Conservation (phyloP, 2,797 vertebrate species). For the Syngnathus rostellatus region DNA sequence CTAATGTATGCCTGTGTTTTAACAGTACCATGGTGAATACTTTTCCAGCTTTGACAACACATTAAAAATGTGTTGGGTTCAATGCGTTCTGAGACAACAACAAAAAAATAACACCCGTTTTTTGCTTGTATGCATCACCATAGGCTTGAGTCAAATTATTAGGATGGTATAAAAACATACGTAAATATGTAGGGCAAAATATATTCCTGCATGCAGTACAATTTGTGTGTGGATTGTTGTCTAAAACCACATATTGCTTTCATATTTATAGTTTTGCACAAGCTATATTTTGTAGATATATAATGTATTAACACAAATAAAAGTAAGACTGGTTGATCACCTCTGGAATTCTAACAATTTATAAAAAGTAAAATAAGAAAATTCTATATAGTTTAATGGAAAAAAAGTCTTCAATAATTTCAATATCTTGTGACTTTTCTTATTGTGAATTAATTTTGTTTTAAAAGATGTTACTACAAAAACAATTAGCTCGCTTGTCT, state of each 20-base stretch:
- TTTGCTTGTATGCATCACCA: conserved; percentile 17
- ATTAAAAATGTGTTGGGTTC: conserved; percentile 38
- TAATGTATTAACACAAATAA: conserved; percentile 66
- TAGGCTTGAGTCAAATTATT: conserved; percentile 30
- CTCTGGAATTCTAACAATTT: conserved; percentile 20
- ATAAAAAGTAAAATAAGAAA: too few relatives aligned
- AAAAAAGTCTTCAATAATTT: too few relatives aligned
- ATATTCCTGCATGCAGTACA: conserved; percentile 64
- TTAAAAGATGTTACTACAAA: too few relatives aligned
- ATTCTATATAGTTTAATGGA: too few relatives aligned
- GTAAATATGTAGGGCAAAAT: conserved; percentile 47
- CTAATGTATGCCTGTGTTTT: conserved; percentile 58
- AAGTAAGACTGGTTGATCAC: conserved; percentile 34
- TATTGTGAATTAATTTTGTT: too few relatives aligned
- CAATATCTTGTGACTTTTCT: too few relatives aligned
- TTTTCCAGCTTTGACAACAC: conserved; percentile 41
- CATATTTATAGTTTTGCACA: conserved; percentile 64
- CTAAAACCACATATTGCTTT: conserved; percentile 47
- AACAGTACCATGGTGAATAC: conserved; percentile 32
- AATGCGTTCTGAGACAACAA: conserved; percentile 37
- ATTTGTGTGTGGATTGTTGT: conserved; percentile 59
- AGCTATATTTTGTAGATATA: conserved; percentile 65
- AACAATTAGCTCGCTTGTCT: too few relatives aligned
- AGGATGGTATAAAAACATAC: conserved; percentile 40
- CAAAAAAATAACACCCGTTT: conserved; percentile 18